Evolutionary conservation across 1,140 invertebrate species (phyloP), one percentile per base, ranked within the genome.

Genomic region (Heliothis virescens): DNA sequence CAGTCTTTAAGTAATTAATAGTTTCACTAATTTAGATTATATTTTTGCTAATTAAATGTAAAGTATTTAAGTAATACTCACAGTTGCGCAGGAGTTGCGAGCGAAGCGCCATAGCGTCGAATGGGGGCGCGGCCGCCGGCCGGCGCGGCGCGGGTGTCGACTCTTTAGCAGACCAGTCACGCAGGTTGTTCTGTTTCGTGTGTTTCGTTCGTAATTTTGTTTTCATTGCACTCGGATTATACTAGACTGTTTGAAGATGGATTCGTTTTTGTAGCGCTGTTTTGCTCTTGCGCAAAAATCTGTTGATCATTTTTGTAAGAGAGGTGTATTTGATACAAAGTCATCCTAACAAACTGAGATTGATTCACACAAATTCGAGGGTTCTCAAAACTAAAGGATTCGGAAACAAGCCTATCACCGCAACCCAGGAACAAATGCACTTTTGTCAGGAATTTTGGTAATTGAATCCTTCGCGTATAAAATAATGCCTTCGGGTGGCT

Each of bases 11-110:
- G 11, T 48, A 12, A 48, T 13, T 13, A 16, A 67, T 10, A 21
- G 15, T 5, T 21, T 48, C 0, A 13, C 16, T 18, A 21, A 18
- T 57, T 57, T 57, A 21, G 16, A 18, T 26, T 1, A 1, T 26
- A 1, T 26, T 26, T 26, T 26, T 26, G 21, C 21, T 1, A 9
- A 29, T 0, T 62, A 29, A 29, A 26, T 12, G 1, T 12, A 12
- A 41, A 41, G 34, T 41, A 41, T 41, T 41, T 41, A n/a, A 4
- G 47, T 75, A 59, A 29, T 60, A 90, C 83, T 85, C 86, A 94
- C 92, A 88, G 81, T 85, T 87, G 87, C 92, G 91, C 86, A 94
- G 89, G 86, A 94, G 92, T 90, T 86, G 85, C 77, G 91, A 87
- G 77, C 91, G 88, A 71, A 90, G 82, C 78, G 91, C 91, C 92